These are phyloP conservation scores for Sebastes glaucus DNA, from an alignment of 2,797 vertebrate species.

Conservation along the genomic window DNA sequence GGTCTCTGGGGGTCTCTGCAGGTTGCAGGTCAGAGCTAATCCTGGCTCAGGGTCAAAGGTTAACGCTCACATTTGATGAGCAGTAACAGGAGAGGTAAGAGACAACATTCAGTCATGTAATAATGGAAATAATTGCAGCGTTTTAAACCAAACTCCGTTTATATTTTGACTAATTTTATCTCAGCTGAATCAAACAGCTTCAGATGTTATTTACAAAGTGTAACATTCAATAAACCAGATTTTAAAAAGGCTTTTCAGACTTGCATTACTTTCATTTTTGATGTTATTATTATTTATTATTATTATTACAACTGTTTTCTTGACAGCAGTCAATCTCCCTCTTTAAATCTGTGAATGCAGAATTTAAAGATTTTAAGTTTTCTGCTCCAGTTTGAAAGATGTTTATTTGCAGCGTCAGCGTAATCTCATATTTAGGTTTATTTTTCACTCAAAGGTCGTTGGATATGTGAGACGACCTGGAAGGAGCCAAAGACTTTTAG, in stretches of 20 bases:
- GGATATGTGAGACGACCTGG: neutral
- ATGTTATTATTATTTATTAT: neutral
- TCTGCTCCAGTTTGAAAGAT: neutral
- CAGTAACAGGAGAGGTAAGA: neutral
- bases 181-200: neutral
- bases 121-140: neutral
- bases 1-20: neutral
- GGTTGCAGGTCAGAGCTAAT: slow-evolving; percentile 13
- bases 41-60: slow-evolving; percentile 34
- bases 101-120: neutral
- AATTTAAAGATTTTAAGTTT: neutral
- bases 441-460: neutral
- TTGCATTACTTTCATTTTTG: neutral
- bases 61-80: neutral
- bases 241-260: neutral
- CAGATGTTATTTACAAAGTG: no score
- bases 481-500: neutral
- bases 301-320: neutral
- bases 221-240: neutral
- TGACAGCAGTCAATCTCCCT: neutral
- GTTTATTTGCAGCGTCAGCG: neutral
- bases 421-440: neutral
- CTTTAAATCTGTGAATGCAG: neutral
- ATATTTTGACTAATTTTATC: neutral
- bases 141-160: neutral